These are phyloP conservation scores for Drosophila teissieri DNA, from an alignment of 1,140 invertebrate genomes.

Conservation along the genomic window DNA sequence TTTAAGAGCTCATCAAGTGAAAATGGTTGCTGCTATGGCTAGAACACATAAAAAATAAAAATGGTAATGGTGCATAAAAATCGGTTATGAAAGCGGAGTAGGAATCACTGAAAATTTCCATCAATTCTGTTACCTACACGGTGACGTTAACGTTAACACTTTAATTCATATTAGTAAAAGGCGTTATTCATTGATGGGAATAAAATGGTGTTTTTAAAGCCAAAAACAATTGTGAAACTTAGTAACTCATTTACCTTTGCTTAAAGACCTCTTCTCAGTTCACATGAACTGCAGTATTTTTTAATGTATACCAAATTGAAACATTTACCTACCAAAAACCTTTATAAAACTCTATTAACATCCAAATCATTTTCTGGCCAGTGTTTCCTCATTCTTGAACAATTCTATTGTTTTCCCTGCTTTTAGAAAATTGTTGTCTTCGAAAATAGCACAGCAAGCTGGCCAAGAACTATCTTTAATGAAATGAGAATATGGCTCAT, in stretches of 20 bases:
- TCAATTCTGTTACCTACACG: neutral
- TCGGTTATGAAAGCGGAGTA: neutral
- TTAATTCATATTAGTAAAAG: neutral
- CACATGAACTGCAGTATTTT: too few species aligned
- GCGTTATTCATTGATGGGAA: too few species aligned
- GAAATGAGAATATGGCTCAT: neutral
- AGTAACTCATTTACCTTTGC: too few species aligned
- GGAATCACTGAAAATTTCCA: neutral
- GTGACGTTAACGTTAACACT: neutral
- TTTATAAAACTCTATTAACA: neutral
- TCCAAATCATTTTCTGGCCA: neutral
- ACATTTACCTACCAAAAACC: neutral
- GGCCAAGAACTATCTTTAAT: slow-evolving; percentile 18
- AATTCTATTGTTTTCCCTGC: neutral
- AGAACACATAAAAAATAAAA: slow-evolving; percentile 3
- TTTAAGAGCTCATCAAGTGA: slow-evolving; percentile 30
- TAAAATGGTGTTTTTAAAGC: too few species aligned
- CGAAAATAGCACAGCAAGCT: neutral
- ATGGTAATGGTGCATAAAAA: neutral
- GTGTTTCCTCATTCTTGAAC: neutral
- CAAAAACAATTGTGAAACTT: too few species aligned
- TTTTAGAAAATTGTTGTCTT: neutral
- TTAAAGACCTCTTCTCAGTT: too few species aligned
- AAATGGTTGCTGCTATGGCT: slow-evolving; percentile 1
- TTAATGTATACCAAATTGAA: too few species aligned